Evolutionary conservation across 2,888 invertebrate genomes (phyloP).

Genomic region (Pecten maximus): DNA sequence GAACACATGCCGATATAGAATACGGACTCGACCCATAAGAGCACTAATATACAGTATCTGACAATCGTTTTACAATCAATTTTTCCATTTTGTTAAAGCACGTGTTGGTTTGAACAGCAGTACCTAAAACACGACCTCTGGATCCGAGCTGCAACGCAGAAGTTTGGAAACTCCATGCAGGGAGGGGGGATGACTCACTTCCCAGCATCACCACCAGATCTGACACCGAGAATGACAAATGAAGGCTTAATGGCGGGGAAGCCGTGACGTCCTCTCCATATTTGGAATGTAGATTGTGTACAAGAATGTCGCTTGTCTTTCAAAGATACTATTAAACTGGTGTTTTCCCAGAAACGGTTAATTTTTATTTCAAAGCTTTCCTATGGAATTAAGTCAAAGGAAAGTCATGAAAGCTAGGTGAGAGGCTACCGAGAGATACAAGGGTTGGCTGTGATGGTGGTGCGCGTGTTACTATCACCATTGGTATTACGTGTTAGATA

Average conservation of each 20-base stretch:
- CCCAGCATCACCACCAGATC: neutral
- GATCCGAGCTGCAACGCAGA: neutral
- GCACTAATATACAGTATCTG: neutral
- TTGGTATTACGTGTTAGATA: too few species aligned
- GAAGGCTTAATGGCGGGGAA: slow-evolving; percentile 13
- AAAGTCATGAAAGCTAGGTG: neutral
- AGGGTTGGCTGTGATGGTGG: neutral
- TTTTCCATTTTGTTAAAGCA: neutral
- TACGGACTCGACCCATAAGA: too few species aligned
- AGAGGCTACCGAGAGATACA: neutral
- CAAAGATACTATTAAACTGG: neutral
- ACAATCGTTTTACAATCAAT: neutral
- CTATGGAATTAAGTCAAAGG: neutral
- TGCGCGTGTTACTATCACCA: too few species aligned
- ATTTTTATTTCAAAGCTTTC: slow-evolving; percentile 30
- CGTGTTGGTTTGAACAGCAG: neutral
- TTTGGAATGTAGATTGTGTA: slow-evolving; percentile 33
- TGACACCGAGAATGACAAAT: neutral
- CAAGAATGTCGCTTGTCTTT: slow-evolving; percentile 20
- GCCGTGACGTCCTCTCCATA: neutral
- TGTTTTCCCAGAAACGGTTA: slow-evolving; percentile 18
- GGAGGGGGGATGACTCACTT: neutral
- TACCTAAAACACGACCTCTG: neutral
- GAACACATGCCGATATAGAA: too few species aligned
- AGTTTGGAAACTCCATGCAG: neutral